These are phyloP conservation scores for Coleophora deauratella DNA, from an alignment of 2,888 invertebrate species.

Conservation along the genomic window DNA sequence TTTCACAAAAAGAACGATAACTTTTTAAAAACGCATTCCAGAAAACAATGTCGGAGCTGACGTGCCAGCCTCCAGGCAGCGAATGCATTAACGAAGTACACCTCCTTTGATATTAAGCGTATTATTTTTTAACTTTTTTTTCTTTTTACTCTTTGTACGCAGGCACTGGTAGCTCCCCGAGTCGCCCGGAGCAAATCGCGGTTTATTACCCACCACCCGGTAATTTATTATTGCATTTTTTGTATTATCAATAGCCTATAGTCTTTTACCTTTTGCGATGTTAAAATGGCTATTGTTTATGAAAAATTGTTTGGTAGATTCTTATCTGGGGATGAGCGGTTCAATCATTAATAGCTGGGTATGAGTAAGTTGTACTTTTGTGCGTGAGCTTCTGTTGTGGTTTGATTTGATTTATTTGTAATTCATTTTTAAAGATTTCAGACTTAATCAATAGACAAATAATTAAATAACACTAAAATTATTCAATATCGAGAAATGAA, in stretches of 20 bases:
- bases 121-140: conserved; percentile 50
- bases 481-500: too few species aligned
- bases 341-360: conserved; percentile 38
- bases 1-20: conserved; percentile 36
- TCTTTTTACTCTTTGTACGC: conserved; percentile 37
- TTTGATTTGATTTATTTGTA: too few species aligned
- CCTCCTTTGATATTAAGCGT: conserved; percentile 71
- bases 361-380: conserved; percentile 15
- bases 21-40: conserved; percentile 63
- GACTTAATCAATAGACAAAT: too few species aligned
- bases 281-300: conserved; percentile 73
- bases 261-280: conserved; percentile 62
- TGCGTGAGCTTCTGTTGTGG: conserved; percentile 12
- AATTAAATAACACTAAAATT: too few species aligned
- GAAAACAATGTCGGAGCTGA: conserved; percentile 69
- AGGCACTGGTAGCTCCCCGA: conserved; percentile 62
- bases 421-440: too few species aligned
- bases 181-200: conserved; percentile 71
- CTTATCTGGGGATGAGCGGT: conserved; percentile 42
- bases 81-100: conserved; percentile 71
- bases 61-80: conserved; percentile 59
- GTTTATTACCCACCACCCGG: conserved; percentile 66
- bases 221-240: conserved; percentile 73
- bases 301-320: conserved; percentile 62
- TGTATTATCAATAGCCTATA: conserved; percentile 70